Evolutionary conservation across 2,797 vertebrate genomes (phyloP).

Genomic region (Hippoglossus hippoglossus): DNA sequence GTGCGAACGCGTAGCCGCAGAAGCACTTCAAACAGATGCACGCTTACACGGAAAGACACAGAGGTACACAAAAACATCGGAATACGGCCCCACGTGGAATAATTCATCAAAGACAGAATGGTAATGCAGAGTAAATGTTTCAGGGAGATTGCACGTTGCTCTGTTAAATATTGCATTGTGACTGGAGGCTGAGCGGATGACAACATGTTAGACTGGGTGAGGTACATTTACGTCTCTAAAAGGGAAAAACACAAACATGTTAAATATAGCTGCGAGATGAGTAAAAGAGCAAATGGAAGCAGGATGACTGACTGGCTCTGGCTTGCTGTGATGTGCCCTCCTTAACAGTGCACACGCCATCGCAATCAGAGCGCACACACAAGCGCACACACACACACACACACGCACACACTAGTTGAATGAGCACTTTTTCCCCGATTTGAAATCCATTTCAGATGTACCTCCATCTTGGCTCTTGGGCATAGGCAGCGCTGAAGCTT

Average conservation of each 20-base stretch:
- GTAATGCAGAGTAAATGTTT: slow-evolving; percentile 74
- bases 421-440: slow-evolving; percentile 69
- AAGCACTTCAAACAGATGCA: too few relatives aligned
- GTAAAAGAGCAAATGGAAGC: slow-evolving; percentile 63
- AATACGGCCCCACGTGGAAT: slow-evolving; percentile 58
- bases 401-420: slow-evolving; percentile 67
- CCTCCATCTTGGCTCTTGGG: slow-evolving; percentile 52
- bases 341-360: slow-evolving; percentile 32
- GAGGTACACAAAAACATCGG: slow-evolving; percentile 26
- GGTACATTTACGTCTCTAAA: slow-evolving; percentile 59
- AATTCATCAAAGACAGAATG: slow-evolving; percentile 65
- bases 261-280: slow-evolving; percentile 73
- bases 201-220: slow-evolving; percentile 57
- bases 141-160: slow-evolving; percentile 52
- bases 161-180: slow-evolving; percentile 80
- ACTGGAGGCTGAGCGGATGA: slow-evolving; percentile 61
- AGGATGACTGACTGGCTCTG: slow-evolving; percentile 39
- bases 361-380: slow-evolving; percentile 7
- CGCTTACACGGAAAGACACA: neutral
- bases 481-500: slow-evolving; percentile 46
- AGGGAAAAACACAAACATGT: slow-evolving; percentile 71
- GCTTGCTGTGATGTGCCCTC: slow-evolving; percentile 63
- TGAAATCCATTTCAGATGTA: slow-evolving; percentile 76
- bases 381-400: slow-evolving; percentile 19
- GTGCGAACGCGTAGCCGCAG: too few relatives aligned